Base-by-base conservation (phyloP, 2,113 vertebrate genomes). In the Gobiocypris rarus region DNA sequence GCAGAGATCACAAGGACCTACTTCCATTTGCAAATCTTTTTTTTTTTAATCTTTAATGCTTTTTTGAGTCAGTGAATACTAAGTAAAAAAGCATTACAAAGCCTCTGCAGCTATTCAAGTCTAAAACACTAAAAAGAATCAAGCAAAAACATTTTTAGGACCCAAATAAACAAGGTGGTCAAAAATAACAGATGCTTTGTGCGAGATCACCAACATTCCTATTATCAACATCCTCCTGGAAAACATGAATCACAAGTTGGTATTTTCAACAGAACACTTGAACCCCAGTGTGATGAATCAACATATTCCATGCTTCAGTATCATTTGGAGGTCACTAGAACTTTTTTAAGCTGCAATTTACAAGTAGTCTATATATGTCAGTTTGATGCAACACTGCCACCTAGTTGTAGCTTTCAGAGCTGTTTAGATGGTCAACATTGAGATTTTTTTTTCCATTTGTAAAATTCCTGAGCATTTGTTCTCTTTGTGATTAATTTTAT, bases 311-410 rank as follows among this genome's bases (percentile, higher is more conserved):
- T 83, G 69, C 69, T 73, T 54, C 34, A 54, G 50, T 69, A 84
- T 84, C 70, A 76, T 41, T 75, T 50, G 26, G 71, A 52, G 45
- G 15, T 8, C 73, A 31, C 24, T 5, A 45, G 26, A 52, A 24
- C n/a, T 71, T 75, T 34, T 84, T 84, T 26, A 50, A 69, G 69
- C 67, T 75, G 50, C 71, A 81, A 45, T 75, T 71, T 71, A 2
- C 9, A 41, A 24, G 69, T 14, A 71, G 48, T 38, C 0, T 9
- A 13, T 11, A 13, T 15, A 14, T 1, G 38, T 58, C 67, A 80
- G 38, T 78, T 28, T 82, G 56, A 48, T 84, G 75, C 80, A 74
- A n/a, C 88, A 86, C 87, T 88, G 84, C 91, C 90, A 85, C 88
- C 91, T 93, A 80, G 86, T 90, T 90, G 92, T 52, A 65, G 50